Percentiles rank a stretch among this genome's conserved stretches.
These are phyloP conservation scores for Drosophila miranda DNA, from an alignment of 1,140 invertebrate genomes.

Conservation along the genomic window DNA sequence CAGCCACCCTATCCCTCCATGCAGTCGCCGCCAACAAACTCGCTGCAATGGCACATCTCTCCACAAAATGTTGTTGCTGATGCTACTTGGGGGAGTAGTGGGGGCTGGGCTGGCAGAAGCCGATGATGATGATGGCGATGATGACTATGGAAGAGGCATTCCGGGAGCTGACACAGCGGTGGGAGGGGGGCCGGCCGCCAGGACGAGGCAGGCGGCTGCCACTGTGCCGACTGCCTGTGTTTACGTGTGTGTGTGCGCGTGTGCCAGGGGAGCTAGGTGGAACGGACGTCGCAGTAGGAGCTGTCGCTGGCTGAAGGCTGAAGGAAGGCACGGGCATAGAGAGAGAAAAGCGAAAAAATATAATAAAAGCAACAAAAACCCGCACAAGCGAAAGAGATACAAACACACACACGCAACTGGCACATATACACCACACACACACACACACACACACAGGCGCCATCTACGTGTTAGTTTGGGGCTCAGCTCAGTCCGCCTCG, in stretches of 20 bases:
- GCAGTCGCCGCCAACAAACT: too few relatives aligned
- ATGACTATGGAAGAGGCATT: constrained; percentile 36
- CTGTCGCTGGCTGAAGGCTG: constrained; percentile 25
- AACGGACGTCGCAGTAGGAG: constrained; percentile 6
- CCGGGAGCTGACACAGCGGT: constrained; percentile 30
- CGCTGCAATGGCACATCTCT: constrained; percentile 2
- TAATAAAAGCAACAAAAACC: constrained; percentile 77
- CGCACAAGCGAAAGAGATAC: constrained; percentile 75
- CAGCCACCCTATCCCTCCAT: too few relatives aligned
- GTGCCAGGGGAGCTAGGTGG: constrained; percentile 9
- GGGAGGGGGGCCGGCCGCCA: constrained; percentile 38
- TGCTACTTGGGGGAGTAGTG: constrained; percentile 29
- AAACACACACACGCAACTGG: constrained; percentile 34
- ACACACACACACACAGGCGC: constrained; percentile 39
- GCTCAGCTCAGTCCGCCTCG: constrained; percentile 46
- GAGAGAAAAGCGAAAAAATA: constrained; percentile 75
- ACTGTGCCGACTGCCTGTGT: constrained; percentile 11
- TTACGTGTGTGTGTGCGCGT: constrained; percentile 2
- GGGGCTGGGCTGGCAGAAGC: constrained; percentile 13
- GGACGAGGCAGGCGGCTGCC: constrained; percentile 28
- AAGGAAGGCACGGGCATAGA: constrained; percentile 39
- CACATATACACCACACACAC: too few relatives aligned
- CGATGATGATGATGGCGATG: constrained; percentile 32
- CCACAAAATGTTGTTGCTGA: constrained; percentile 45
- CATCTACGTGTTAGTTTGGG: constrained; percentile 69